These are phyloP conservation scores for Cyrtodaria siliqua DNA, from an alignment of 2,888 invertebrate genomes.

Conservation along the genomic window DNA sequence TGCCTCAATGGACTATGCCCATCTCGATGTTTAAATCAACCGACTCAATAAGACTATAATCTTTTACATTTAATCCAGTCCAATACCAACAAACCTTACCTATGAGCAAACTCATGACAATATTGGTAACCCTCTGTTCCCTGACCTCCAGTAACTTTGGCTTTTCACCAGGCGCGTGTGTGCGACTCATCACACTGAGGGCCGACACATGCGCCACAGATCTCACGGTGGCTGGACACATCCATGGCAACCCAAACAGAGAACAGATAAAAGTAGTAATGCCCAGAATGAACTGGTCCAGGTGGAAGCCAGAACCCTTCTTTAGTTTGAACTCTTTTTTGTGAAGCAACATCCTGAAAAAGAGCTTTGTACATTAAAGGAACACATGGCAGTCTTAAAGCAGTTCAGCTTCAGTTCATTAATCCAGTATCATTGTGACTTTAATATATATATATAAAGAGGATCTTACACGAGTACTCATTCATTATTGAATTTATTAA, in stretches of 20 bases:
- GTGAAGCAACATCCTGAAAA: constrained; percentile 93
- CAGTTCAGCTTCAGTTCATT: too few relatives aligned
- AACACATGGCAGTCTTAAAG: too few relatives aligned
- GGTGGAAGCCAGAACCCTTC: constrained; percentile 98
- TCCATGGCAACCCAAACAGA: constrained; percentile 95
- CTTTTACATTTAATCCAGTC: too few relatives aligned
- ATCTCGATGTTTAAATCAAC: too few relatives aligned
- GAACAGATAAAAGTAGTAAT: constrained; percentile 94
- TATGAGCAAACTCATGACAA: constrained; percentile 85
- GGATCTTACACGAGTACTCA: too few relatives aligned
- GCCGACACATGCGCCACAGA: constrained; percentile 98
- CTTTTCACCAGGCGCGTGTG: constrained; percentile 98
- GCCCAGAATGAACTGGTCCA: constrained; percentile 97
- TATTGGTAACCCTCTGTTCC: constrained; percentile 87
- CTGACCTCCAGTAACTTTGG: constrained; percentile 91
- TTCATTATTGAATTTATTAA: too few relatives aligned
- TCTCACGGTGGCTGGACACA: constrained; percentile 97
- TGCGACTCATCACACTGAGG: constrained; percentile 96
- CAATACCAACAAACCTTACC: constrained; percentile 84
- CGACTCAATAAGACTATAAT: too few relatives aligned
- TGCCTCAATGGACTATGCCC: too few relatives aligned
- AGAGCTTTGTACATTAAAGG: too few relatives aligned
- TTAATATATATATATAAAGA: too few relatives aligned
- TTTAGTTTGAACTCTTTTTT: constrained; percentile 96
- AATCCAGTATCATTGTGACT: too few relatives aligned